Evolutionary conservation across 2,113 vertebrate genomes (phyloP), one percentile per base, ranked within the genome.

Genomic region (Eidolon helvum): DNA sequence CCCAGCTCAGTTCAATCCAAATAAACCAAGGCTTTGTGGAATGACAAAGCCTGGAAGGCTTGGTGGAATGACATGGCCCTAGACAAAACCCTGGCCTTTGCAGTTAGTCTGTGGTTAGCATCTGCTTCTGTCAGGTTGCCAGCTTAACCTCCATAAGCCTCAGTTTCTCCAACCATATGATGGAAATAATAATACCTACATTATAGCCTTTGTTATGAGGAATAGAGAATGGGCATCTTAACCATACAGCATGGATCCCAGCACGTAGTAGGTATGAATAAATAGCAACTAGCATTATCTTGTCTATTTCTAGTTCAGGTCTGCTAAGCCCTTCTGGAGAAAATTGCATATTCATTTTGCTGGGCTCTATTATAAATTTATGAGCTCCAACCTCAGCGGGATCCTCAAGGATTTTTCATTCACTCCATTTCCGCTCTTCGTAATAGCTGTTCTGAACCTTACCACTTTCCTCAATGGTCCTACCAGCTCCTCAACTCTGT

Each of bases 311-410:
- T 78, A 50, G 53, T 90, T 66, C 61, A 71, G 40, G 24, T 79
- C 57, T 35, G 53, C 66, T 92, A 80, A 85, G 26, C 3, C 71
- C 28, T 91, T 93, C 75, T 90, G 66, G 68, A 87, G 96, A 83
- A 91, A 79, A 87, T 69, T 87, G 53, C 65, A 94, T 78, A 96
- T 96, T 95, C 85, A 87, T 88, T 21, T 86, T 59, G 21, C 68
- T 75, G 63, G 38, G 71, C 43, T 40, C 63, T 43, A 94, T 90
- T 94, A 94, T 57, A 94, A 94, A 97, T 95, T 35, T 92, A 96
- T 97, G 80, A 94, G 65, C 69, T 55, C 85, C 65, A 35, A 35
- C 35, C 66, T 95, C 87, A 77, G 35, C 59, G 65, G n/a, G 57
- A 40, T 71, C 88, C 75, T 90, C 88, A 69, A 59, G 79, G 33